phyloP scores from a whole-genome alignment of 2,797 vertebrate species.

The Eupleurogrammus muticus region DNA sequence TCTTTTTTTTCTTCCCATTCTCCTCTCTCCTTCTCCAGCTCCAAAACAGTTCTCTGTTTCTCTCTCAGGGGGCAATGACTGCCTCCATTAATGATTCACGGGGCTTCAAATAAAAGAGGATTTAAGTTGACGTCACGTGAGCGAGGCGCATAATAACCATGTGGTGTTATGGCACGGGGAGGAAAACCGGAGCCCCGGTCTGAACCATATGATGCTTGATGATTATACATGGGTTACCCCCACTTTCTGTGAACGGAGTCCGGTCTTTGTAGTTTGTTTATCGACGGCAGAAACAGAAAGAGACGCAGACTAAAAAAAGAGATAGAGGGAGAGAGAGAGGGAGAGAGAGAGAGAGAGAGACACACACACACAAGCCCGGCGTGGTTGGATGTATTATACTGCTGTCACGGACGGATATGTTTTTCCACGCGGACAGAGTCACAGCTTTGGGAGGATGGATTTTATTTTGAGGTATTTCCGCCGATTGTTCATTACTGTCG shows the following conservation, averaged over 20 bases:
- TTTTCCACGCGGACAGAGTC: slow-evolving; percentile 82
- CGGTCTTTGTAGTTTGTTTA: slow-evolving; percentile 83
- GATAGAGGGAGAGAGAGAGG: no score
- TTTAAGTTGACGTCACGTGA: slow-evolving; percentile 99
- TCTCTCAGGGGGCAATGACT: slow-evolving; percentile 83
- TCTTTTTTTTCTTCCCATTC: no score
- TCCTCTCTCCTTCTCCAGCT: slow-evolving; percentile 61
- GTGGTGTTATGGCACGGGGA: slow-evolving; percentile 94
- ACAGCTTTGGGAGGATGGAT: slow-evolving; percentile 94
- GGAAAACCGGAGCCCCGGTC: slow-evolving; percentile 91
- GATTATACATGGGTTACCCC: slow-evolving; percentile 89
- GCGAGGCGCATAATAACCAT: slow-evolving; percentile 89
- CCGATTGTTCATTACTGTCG: slow-evolving; percentile 96
- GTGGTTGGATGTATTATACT: slow-evolving; percentile 81
- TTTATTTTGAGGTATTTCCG: slow-evolving; percentile 99
- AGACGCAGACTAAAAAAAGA: slow-evolving; percentile 42
- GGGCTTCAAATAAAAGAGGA: slow-evolving; percentile 94
- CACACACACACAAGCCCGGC: slow-evolving; percentile 59
- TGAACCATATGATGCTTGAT: slow-evolving; percentile 89
- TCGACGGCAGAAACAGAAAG: slow-evolving; percentile 39
- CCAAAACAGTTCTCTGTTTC: slow-evolving; percentile 78
- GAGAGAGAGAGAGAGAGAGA: no score
- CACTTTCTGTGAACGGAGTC: slow-evolving; percentile 89
- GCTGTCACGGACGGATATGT: slow-evolving; percentile 86
- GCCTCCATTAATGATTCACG: slow-evolving; percentile 94